phyloP scores from a whole-genome alignment of 2,888 invertebrate genomes.

The Azorinus chamasolen region DNA sequence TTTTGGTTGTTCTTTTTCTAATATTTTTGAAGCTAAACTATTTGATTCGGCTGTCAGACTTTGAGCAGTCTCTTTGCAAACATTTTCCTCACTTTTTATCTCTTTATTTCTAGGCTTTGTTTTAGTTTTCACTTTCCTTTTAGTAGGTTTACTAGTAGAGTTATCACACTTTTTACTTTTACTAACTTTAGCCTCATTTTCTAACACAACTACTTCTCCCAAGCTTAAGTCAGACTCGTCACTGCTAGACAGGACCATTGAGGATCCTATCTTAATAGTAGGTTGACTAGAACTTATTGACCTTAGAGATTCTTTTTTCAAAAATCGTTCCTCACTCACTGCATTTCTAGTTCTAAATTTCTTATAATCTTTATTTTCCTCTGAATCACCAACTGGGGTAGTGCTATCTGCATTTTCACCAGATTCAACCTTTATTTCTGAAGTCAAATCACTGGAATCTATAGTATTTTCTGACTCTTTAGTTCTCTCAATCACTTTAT shows the following conservation, averaged over 20 bases:
- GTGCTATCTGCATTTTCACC: constrained; percentile 2
- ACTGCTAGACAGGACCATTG: constrained; percentile 59
- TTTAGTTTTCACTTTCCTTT: constrained; percentile 42
- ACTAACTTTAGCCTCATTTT: constrained; percentile 26
- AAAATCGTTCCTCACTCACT: constrained; percentile 49
- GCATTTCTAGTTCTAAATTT: constrained; percentile 40
- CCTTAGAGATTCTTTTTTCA: constrained; percentile 10
- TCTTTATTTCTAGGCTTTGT: constrained; percentile 44
- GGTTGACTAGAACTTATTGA: constrained; percentile 58
- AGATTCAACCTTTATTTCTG: constrained; percentile 1
- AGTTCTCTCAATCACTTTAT: background rate
- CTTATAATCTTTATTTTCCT: background rate
- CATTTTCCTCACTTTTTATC: constrained; percentile 65
- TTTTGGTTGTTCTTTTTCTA: constrained; percentile 44
- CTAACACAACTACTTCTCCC: constrained; percentile 65
- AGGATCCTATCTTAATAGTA: constrained; percentile 36
- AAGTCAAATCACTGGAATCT: too few species aligned
- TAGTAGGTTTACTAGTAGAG: constrained; percentile 19
- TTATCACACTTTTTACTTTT: constrained; percentile 30
- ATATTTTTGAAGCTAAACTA: constrained; percentile 12
- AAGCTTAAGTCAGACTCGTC: constrained; percentile 72
- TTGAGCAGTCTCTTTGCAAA: constrained; percentile 16
- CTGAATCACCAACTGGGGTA: background rate
- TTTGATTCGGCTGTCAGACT: constrained; percentile 10
- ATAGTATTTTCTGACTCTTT: background rate